phyloP scores from a whole-genome alignment of 2,888 invertebrate genomes.

The Pheosia gnoma region DNA sequence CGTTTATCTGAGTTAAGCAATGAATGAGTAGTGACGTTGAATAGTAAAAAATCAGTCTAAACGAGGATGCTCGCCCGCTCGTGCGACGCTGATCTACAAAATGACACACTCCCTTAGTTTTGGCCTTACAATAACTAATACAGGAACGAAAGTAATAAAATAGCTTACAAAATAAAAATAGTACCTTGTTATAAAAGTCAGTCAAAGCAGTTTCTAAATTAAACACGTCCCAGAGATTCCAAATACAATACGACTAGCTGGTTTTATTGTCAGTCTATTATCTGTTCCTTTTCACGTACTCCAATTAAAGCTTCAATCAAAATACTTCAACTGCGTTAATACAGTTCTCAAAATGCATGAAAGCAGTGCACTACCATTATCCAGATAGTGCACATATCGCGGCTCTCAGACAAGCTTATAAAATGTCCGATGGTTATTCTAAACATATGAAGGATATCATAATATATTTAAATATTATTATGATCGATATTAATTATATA shows the following conservation, averaged over 20 bases:
- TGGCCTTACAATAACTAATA: constrained; percentile 62
- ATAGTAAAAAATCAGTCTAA: constrained; percentile 76
- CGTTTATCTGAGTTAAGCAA: constrained; percentile 32
- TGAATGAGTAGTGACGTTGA: constrained; percentile 41
- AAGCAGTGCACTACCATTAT: background rate
- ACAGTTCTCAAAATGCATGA: background rate
- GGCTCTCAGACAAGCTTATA: background rate
- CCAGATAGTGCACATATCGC: background rate
- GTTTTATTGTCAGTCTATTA: constrained; percentile 38
- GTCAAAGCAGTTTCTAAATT: constrained; percentile 43
- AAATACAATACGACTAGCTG: constrained; percentile 37
- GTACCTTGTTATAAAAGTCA: constrained; percentile 47
- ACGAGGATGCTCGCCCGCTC: constrained; percentile 55
- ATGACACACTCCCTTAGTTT: constrained; percentile 39
- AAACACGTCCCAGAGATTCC: constrained; percentile 42
- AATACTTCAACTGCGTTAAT: constrained; percentile 8
- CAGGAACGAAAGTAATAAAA: constrained; percentile 47
- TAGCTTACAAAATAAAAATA: constrained; percentile 48
- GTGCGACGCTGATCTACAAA: constrained; percentile 57
- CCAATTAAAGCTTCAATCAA: constrained; percentile 30
- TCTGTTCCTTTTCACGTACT: constrained; percentile 30
- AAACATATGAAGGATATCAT: background rate
- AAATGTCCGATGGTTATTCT: background rate
- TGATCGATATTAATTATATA: constrained; percentile 22
- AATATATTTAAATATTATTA: constrained; percentile 14